A percentile compares a stretch with the other conserved stretches of the same genome.
These are phyloP conservation scores for Andrena fulva DNA, from an alignment of 2,888 invertebrate genomes.

Conservation along the genomic window DNA sequence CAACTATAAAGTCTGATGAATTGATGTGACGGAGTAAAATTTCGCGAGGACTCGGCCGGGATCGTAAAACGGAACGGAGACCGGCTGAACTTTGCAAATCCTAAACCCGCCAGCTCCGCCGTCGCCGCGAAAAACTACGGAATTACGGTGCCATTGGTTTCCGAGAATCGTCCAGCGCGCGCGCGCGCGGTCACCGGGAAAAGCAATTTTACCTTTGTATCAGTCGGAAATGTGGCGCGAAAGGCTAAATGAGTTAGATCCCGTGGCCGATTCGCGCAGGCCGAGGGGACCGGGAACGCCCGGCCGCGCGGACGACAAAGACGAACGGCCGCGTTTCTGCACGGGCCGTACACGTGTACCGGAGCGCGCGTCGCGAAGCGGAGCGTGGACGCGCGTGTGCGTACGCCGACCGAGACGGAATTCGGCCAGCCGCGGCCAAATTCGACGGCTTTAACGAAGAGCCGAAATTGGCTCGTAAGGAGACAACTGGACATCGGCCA, in stretches of 20 bases:
- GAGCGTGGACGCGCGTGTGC: not conserved
- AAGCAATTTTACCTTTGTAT: slow-evolving; percentile 4
- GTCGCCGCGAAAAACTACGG: not conserved
- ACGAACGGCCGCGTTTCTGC: slow-evolving; percentile 17
- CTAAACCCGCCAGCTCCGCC: too few species aligned
- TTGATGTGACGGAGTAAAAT: too few species aligned
- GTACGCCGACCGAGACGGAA: slow-evolving; percentile 51
- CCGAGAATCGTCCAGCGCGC: not conserved
- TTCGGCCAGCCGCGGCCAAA: slow-evolving; percentile 61
- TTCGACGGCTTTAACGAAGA: slow-evolving; percentile 66
- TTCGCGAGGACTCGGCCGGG: too few species aligned
- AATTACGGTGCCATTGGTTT: not conserved
- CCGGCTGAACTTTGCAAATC: too few species aligned
- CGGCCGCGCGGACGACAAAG: slow-evolving; percentile 23
- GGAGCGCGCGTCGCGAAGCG: not conserved
- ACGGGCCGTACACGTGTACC: slow-evolving; percentile 24
- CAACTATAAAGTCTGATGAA: too few species aligned
- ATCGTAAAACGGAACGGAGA: too few species aligned
- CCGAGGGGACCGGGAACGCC: not conserved
- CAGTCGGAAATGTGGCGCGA: slow-evolving; percentile 27
- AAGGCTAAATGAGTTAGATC: slow-evolving; percentile 18
- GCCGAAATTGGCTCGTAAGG: slow-evolving; percentile 72
- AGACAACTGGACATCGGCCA: slow-evolving; percentile 83
- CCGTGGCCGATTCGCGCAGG: slow-evolving; percentile 31
- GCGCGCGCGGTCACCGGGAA: not conserved